phyloP scores from a whole-genome alignment of 2,797 vertebrate genomes.

The Steatocranus sp. region DNA sequence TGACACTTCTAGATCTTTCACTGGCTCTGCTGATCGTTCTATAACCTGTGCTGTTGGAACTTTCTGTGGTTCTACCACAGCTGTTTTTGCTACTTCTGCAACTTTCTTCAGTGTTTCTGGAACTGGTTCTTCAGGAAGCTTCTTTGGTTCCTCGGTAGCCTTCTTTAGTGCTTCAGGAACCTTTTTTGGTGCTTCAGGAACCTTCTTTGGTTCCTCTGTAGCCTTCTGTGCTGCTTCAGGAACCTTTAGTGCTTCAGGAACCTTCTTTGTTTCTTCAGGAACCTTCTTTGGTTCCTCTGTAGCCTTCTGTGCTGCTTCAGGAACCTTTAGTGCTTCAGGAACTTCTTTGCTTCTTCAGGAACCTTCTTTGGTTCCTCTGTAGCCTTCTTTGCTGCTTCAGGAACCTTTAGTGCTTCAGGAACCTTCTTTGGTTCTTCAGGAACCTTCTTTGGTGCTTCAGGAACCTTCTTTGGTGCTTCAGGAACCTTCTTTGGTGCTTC shows the following conservation, averaged over 20 bases:
- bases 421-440: neutral
- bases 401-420: neutral
- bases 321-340: neutral
- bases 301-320: neutral
- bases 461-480: neutral
- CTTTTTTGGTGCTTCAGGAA: neutral
- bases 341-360: rapidly evolving
- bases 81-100: neutral
- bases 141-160: neutral
- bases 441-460: neutral
- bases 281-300: rapidly evolving
- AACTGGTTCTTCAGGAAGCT: neutral
- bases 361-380: neutral
- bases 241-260: neutral
- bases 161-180: neutral
- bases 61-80: neutral
- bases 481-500: neutral
- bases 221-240: neutral
- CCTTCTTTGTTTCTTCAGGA: neutral
- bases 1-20: neutral
- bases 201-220: too few species aligned
- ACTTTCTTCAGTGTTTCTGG: neutral
- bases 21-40: neutral
- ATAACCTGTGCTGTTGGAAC: neutral
- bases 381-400: neutral